Conservation (phyloP, 2,888 invertebrate genomes). For the Tuta absoluta region DNA sequence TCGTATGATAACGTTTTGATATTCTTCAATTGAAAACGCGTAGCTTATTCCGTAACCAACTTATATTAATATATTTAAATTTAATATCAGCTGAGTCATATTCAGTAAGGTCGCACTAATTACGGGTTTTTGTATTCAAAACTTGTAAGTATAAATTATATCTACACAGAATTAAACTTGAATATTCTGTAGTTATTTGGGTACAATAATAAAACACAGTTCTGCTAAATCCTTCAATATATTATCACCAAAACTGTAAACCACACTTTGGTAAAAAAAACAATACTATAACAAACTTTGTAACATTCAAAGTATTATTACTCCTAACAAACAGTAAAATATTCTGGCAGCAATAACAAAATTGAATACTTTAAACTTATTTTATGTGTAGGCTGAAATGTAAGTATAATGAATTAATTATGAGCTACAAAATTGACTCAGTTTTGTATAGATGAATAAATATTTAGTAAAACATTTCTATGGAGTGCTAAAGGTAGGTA, state of each 20-base stretch:
- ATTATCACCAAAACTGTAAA: constrained; percentile 61
- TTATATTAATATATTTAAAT: too few species aligned
- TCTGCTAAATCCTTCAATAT: constrained; percentile 53
- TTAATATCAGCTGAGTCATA: too few species aligned
- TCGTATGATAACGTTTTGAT: neutral
- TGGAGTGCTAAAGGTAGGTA: neutral
- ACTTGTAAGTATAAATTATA: too few species aligned
- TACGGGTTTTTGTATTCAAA: too few species aligned
- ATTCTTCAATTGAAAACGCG: too few species aligned
- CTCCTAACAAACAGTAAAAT: constrained; percentile 53
- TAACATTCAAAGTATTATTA: constrained; percentile 55
- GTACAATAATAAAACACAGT: constrained; percentile 4
- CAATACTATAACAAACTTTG: constrained; percentile 51
- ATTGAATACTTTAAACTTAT: constrained; percentile 38
- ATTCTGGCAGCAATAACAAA: constrained; percentile 52
- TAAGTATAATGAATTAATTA: constrained; percentile 43
- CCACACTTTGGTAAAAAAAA: constrained; percentile 67
- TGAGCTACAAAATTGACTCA: constrained; percentile 59
- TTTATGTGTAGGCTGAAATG: constrained; percentile 28
- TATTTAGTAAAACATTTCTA: constrained; percentile 31
- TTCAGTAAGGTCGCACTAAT: too few species aligned
- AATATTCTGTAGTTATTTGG: too few species aligned
- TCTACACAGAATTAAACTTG: too few species aligned
- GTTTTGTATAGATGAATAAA: constrained; percentile 44
- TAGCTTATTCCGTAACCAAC: too few species aligned